Percentiles rank a stretch among this genome's conserved stretches.
phyloP scores from a whole-genome alignment of 2,797 vertebrate species.

The Limosa lapponica region DNA sequence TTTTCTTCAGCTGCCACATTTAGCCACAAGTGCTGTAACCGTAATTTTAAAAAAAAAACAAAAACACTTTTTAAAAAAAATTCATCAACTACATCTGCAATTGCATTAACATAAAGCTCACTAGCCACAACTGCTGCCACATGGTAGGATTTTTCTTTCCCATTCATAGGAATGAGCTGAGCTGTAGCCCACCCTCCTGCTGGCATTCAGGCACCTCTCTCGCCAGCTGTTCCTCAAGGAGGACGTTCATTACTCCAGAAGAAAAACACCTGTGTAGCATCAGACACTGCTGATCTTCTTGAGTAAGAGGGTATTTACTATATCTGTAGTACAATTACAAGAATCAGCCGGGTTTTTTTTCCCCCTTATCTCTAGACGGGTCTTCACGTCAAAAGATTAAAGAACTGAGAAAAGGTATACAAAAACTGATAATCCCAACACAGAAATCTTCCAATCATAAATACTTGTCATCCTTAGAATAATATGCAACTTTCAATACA shows the following conservation, averaged over 20 bases:
- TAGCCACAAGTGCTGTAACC: not conserved
- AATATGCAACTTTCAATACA: not conserved
- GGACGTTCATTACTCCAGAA: not conserved
- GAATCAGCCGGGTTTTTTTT: not conserved
- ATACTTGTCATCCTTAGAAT: constrained; percentile 9
- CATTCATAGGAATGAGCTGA: not conserved
- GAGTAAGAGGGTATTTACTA: not conserved
- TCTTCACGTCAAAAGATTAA: constrained; percentile 3
- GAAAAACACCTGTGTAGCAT: not conserved
- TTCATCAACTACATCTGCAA: not conserved
- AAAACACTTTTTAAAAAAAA: not conserved
- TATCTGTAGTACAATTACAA: not conserved
- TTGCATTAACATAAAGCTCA: not conserved
- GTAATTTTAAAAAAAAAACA: not conserved
- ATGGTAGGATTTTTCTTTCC: not conserved
- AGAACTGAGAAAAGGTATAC: not conserved
- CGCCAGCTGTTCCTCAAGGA: not conserved
- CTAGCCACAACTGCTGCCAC: too few relatives aligned
- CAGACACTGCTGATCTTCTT: not conserved
- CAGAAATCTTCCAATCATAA: constrained; percentile 15
- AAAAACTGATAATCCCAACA: not conserved
- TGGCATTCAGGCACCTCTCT: not conserved
- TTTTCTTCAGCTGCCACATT: not conserved
- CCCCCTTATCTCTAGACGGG: not conserved
- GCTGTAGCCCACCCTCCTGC: too few relatives aligned